A percentile compares a stretch with the other conserved stretches of the same genome.
Evolutionary conservation across 2,888 invertebrate genomes (phyloP).

Genomic region (Pollenia amentaria): DNA sequence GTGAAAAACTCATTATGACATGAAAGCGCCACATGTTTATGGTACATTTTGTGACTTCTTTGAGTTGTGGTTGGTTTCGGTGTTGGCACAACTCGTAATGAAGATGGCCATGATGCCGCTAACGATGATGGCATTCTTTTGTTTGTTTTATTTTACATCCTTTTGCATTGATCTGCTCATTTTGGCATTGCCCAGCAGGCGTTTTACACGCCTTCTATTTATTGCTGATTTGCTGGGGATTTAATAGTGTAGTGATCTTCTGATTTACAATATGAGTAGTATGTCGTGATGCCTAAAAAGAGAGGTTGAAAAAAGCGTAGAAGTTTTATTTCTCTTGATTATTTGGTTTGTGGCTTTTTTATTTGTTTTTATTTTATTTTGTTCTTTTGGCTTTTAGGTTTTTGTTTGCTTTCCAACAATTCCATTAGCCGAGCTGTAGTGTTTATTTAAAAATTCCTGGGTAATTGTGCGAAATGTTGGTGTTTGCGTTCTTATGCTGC

Average conservation of each 20-base stretch:
- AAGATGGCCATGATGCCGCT: slow-evolving; percentile 50
- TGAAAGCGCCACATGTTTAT: slow-evolving; percentile 71
- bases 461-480: slow-evolving; percentile 75
- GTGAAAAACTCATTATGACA: slow-evolving; percentile 68
- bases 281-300: slow-evolving; percentile 21
- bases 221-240: slow-evolving; percentile 57
- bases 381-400: slow-evolving; percentile 20
- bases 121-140: slow-evolving; percentile 47
- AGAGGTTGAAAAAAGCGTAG: not conserved
- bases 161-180: slow-evolving; percentile 56
- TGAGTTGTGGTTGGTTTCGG: slow-evolving; percentile 14
- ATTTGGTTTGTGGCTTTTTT: slow-evolving; percentile 44
- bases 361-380: slow-evolving; percentile 34
- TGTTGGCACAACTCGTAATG: slow-evolving; percentile 43
- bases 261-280: slow-evolving; percentile 19
- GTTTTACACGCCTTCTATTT: slow-evolving; percentile 71
- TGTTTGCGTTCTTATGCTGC: slow-evolving; percentile 30
- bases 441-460: slow-evolving; percentile 73
- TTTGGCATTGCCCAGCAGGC: slow-evolving; percentile 71
- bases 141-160: slow-evolving; percentile 19
- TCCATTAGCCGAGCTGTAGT: slow-evolving; percentile 68
- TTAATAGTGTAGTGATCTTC: slow-evolving; percentile 56
- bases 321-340: slow-evolving; percentile 62
- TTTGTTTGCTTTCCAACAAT: slow-evolving; percentile 54
- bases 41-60: slow-evolving; percentile 50